Percentiles rank a stretch among this genome's conserved stretches.
These are phyloP conservation scores for Taxidea taxus DNA, from an alignment of 2,113 vertebrate species.

Conservation along the genomic window DNA sequence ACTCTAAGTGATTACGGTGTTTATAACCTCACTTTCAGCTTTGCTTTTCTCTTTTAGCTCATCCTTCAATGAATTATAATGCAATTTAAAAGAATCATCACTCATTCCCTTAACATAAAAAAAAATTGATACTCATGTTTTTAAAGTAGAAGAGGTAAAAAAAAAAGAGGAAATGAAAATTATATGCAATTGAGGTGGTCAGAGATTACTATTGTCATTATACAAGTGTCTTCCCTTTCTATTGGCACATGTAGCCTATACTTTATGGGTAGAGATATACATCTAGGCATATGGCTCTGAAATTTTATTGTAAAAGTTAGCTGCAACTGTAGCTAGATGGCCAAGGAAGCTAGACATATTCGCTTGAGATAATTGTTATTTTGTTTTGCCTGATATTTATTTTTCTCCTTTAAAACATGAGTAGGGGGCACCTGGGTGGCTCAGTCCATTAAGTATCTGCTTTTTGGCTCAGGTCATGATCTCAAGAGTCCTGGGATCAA, in stretches of 20 bases:
- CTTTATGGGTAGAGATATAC: background rate
- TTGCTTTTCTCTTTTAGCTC: background rate
- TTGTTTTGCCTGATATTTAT: background rate
- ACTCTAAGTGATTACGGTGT: no score
- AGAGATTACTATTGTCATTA: background rate
- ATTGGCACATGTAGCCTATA: background rate
- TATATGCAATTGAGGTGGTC: background rate
- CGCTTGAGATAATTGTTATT: background rate
- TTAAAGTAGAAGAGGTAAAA: background rate
- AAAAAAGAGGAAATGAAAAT: constrained; percentile 20
- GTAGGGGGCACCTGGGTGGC: background rate
- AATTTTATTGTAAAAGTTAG: background rate
- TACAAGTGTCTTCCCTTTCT: background rate
- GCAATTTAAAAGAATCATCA: constrained; percentile 12
- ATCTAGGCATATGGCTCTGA: background rate
- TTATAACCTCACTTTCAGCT: background rate
- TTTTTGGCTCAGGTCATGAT: background rate
- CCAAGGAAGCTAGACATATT: background rate
- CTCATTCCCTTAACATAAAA: background rate
- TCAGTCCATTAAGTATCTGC: background rate
- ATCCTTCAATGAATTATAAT: background rate
- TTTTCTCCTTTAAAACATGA: background rate
- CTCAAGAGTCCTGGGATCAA: background rate
- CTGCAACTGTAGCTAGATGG: background rate
- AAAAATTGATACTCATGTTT: background rate